Evolutionary conservation across 2,113 vertebrate species (phyloP).

Genomic region (Martes martes): DNA sequence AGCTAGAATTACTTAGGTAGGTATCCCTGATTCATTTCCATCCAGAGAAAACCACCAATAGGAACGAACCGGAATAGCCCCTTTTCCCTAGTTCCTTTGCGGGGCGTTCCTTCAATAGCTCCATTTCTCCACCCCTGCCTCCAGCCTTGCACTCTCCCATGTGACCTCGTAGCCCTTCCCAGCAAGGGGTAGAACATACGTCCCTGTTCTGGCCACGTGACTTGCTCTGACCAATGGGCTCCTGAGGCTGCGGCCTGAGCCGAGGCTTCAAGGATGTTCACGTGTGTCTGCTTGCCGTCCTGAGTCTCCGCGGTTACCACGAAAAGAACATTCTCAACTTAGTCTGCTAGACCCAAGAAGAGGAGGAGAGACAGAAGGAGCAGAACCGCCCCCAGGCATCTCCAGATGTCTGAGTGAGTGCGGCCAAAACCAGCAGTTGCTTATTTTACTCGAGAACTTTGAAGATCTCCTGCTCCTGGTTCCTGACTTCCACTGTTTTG

Average conservation of each 20-base stretch:
- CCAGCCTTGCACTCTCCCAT: not conserved
- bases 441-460: not conserved
- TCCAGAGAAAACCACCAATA: not conserved
- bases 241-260: not conserved
- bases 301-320: not conserved
- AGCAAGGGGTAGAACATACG: not conserved
- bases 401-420: not conserved
- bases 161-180: not conserved
- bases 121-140: not conserved
- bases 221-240: not conserved
- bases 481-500: not conserved
- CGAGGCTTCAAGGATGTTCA: not conserved
- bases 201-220: not conserved
- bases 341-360: not conserved
- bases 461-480: not conserved
- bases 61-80: not conserved
- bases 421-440: not conserved
- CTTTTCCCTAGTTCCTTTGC: not conserved
- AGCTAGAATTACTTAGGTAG: not conserved
- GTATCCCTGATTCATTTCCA: not conserved
- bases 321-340: not conserved
- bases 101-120: not conserved
- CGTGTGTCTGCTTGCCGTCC: not conserved
- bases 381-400: not conserved
- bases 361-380: not conserved